A percentile compares a stretch with the other conserved stretches of the same genome.
Evolutionary conservation across 2,797 vertebrate species (phyloP).

Genomic region (Coregonus ussuriensis): DNA sequence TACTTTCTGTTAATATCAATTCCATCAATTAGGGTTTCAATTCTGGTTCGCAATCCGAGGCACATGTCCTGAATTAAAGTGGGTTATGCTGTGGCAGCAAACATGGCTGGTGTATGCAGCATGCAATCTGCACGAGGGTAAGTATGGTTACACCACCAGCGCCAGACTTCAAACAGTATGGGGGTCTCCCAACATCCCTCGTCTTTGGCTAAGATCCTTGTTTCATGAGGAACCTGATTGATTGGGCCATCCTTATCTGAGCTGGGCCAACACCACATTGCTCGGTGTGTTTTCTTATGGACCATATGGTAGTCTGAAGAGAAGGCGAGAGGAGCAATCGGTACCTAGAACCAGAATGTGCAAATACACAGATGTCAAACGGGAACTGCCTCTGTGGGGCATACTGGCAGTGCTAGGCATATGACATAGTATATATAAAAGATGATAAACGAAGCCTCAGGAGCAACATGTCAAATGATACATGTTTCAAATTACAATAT

Average conservation of each 20-base stretch:
- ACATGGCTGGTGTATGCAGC: not conserved
- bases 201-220: conserved; percentile 1
- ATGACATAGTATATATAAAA: not conserved
- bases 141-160: not conserved
- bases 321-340: not conserved
- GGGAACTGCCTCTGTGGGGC: not conserved
- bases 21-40: conserved; percentile 23
- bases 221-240: not conserved
- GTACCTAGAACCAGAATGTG: not conserved
- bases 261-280: not conserved
- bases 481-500: not conserved
- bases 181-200: not conserved
- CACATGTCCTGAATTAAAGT: conserved; percentile 12
- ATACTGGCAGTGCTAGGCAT: not conserved
- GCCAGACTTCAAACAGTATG: not conserved
- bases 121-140: not conserved
- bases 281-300: not conserved
- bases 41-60: conserved; percentile 12
- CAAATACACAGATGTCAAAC: not conserved
- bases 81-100: not conserved
- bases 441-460: not conserved
- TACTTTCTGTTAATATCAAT: conserved; percentile 20
- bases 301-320: conserved; percentile 1
- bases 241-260: conserved; percentile 1
- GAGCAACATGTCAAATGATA: not conserved